These are phyloP conservation scores for Nothura maculosa DNA, from an alignment of 2,797 vertebrate genomes.

Conservation along the genomic window DNA sequence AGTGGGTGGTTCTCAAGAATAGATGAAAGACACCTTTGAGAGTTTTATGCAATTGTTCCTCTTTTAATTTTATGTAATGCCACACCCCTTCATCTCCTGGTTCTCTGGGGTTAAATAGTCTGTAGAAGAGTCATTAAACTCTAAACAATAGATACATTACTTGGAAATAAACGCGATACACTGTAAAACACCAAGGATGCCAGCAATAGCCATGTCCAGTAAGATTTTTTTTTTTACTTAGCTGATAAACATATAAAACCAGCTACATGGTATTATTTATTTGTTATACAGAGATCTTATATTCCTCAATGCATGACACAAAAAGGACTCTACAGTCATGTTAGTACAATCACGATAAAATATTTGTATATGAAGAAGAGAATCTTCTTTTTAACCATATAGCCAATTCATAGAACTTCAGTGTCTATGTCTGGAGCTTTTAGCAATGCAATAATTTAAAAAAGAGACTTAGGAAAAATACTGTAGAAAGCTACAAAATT, in stretches of 20 bases:
- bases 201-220: neutral
- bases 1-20: neutral
- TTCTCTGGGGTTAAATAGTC: neutral
- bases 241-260: neutral
- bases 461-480: neutral
- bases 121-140: neutral
- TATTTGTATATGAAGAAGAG: neutral
- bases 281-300: neutral
- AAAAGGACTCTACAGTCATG: neutral
- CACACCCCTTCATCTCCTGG: accelerated
- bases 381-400: neutral
- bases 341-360: neutral
- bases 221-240: neutral
- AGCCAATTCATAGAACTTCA: neutral
- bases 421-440: neutral
- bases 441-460: neutral
- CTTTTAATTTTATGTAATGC: neutral
- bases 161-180: neutral
- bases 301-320: neutral
- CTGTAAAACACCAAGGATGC: neutral
- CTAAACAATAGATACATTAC: neutral
- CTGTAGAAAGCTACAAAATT: neutral
- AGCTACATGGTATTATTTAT: neutral
- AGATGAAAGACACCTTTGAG: neutral
- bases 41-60: neutral